Base-by-base conservation (phyloP, 2,797 vertebrate species). In the Lophius americanus region DNA sequence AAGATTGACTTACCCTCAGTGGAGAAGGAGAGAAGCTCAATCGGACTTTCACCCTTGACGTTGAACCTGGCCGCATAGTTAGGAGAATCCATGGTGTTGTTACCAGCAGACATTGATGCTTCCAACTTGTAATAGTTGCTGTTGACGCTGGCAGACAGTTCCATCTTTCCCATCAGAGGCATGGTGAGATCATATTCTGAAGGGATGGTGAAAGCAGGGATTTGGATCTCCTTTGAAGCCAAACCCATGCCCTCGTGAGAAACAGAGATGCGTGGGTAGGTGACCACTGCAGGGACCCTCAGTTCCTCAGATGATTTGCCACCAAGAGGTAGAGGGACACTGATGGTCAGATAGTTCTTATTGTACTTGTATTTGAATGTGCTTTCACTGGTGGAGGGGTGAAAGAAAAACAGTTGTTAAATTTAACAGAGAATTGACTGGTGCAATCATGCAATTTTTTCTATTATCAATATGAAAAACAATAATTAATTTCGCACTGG, bases 111-210 rank as follows among this genome's bases (percentile, higher is more conserved):
- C 39, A 91, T 88, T 0, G 77, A 88, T n/a, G 88, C 93, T 3
- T 96, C 94, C 95, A 94, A 96, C 68, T 96, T 95, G 79, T 98
- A 98, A 78, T 93, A 90, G 90, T 98, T 99, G 92, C 93, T 97
- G 79, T 94, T 90, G 73, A 98, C 51, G 4, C 94, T 95, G 33
- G 94, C 80, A 58, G 95, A 95, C 64, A 94, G 51, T 61, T 97
- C 95, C 38, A 96, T 61, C 78, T 93, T 82, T 57, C 95, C 95
- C 70, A 97, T 54, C 58, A 95, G 87, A 70, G 96, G 96, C 49
- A 98, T 47, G 14, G 1, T 87, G 42, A 99, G 70, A 12, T 92
- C 88, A 70, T 94, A 95, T 35, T 81, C 85, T 53, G 92, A 54
- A 3, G 97, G 97, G 69, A 98, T 84, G 64, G 90, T 95, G 63